Evolutionary conservation across 2,797 vertebrate species (phyloP).

Genomic region (Ciconia nigra): DNA sequence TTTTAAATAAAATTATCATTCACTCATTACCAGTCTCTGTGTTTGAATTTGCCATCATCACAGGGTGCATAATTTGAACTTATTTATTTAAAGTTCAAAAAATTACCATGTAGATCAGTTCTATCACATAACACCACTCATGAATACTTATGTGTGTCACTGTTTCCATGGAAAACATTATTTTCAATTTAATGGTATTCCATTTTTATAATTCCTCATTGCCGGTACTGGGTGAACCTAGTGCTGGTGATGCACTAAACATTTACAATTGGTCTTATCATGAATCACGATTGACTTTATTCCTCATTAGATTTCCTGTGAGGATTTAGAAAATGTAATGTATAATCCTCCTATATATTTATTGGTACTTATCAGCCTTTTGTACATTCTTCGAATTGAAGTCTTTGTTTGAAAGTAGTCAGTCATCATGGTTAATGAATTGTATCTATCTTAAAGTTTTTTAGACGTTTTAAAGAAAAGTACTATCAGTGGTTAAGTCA

Average conservation of each 20-base stretch:
- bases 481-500: not conserved
- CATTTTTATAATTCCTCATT: not conserved
- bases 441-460: not conserved
- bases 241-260: not conserved
- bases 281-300: not conserved
- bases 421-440: not conserved
- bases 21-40: not conserved
- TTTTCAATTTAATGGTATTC: not conserved
- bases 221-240: not conserved
- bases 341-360: not conserved
- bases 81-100: not conserved
- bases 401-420: not conserved
- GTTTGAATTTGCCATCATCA: not conserved
- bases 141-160: not conserved
- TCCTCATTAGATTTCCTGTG: not conserved
- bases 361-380: not conserved
- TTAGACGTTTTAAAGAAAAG: not conserved
- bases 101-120: not conserved
- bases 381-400: not conserved
- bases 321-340: not conserved
- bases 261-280: not conserved
- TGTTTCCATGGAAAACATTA: not conserved
- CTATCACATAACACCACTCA: not conserved
- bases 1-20: not conserved
- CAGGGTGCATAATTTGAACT: not conserved